A percentile compares a stretch with the other conserved stretches of the same genome.
Evolutionary conservation across 2,888 invertebrate species (phyloP).

Genomic region (Hermaeophaga mercurialis): DNA sequence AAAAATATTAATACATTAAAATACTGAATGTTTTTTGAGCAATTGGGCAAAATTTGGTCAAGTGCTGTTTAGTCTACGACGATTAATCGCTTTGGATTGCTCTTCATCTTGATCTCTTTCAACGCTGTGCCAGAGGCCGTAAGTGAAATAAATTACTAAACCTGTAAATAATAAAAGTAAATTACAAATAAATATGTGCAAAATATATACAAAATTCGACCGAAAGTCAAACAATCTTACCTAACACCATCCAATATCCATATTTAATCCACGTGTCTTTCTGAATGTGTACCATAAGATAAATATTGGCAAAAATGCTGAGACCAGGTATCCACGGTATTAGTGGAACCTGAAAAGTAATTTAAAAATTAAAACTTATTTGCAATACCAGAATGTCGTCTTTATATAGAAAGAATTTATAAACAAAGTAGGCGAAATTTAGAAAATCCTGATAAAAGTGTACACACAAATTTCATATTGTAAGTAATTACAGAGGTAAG

Average conservation of each 20-base stretch:
- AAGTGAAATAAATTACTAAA: conserved; percentile 72
- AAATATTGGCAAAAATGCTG: conserved; percentile 82
- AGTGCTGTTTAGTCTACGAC: conserved; percentile 2
- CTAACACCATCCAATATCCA: conserved; percentile 77
- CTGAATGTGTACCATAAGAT: conserved; percentile 82
- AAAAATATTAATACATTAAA: conserved; percentile 21
- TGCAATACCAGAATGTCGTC: too few relatives aligned
- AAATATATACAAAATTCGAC: too few relatives aligned
- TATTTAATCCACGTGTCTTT: conserved; percentile 82
- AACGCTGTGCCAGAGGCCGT: conserved; percentile 74
- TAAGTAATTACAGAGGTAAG: too few relatives aligned
- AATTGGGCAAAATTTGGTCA: conserved; percentile 1
- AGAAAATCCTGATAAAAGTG: too few relatives aligned
- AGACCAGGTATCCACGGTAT: conserved; percentile 82
- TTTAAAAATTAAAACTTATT: too few relatives aligned
- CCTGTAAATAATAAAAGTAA: conserved; percentile 58
- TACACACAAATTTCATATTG: too few relatives aligned
- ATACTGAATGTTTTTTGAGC: conserved; percentile 17
- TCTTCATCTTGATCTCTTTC: conserved; percentile 51
- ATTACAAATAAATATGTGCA: background rate
- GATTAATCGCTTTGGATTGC: conserved; percentile 17
- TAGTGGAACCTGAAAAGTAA: conserved; percentile 72
- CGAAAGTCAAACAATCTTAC: conserved; percentile 57
- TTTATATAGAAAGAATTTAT: too few relatives aligned
- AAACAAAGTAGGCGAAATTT: too few relatives aligned